Base-by-base conservation (phyloP, 1,140 invertebrate genomes). In the Brachionus rotundiformis region DNA sequence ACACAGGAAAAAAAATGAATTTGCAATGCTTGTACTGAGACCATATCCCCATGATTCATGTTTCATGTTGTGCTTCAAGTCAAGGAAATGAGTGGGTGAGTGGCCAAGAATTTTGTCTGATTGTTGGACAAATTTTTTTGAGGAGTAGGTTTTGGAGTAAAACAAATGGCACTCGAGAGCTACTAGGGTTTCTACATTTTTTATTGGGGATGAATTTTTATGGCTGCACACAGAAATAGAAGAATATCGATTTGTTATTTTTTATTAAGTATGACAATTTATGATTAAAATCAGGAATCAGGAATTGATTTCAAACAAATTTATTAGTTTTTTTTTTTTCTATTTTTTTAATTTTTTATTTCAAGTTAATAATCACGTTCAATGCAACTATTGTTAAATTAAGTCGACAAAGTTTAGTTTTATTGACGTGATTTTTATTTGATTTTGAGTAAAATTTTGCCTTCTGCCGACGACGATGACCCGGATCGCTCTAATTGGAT, bases 301-400 rank as follows among this genome's bases (percentile, higher is more conserved):
- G 63, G 63, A 68, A 68, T 68, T 36, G 63, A 68, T 68, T 68
- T 68, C 63, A 68, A 68, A 27, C 29, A 63, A 63, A 63, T 63
- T 63, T 63, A 63, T 63, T 63, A 63, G 61, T 63, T 63, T 63
- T 33, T 63, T 54, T 54, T 49, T 49, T n/a, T 49, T 41, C 10
- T 41, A 3, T 41, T 41, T 41, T 41, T 41, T 41, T 41, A 13
- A 10, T 41, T 49, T 54, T 49, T 54, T 19, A 54, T 54, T 54
- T 54, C 47, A 54, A 63, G 13, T 13, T 63, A 63, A 33, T 36
- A 68, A 68, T 68, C 63, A 68, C 63, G 63, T 68, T 33, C 63
- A 36, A 36, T 33, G 31, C 47, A 54, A 54, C 19, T 25, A 54
- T 54, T 54, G 47, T 54, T 23, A 54, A 54, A 19, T 54, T 6